Evolutionary conservation across 2,113 vertebrate species (phyloP).

Genomic region (Ceyx melanurus): DNA sequence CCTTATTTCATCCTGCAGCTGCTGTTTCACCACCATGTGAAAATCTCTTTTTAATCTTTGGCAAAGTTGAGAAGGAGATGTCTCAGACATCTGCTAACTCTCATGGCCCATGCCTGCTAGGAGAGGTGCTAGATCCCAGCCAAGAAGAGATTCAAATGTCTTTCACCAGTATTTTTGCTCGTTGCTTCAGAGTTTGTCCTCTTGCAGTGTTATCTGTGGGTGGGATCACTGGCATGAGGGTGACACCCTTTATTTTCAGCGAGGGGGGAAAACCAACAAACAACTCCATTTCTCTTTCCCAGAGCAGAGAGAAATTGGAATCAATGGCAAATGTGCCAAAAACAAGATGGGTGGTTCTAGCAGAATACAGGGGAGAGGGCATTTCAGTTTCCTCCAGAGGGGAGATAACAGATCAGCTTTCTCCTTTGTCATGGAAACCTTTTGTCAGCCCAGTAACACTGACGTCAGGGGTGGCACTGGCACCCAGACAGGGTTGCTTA

Average conservation of each 20-base stretch:
- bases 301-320: not conserved
- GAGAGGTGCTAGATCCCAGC: conserved; percentile 38
- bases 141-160: conserved; percentile 6
- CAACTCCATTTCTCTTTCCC: not conserved
- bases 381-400: conserved; percentile 38
- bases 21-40: not conserved
- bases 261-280: conserved; percentile 13
- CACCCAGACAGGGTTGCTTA: not conserved
- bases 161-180: conserved; percentile 30
- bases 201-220: conserved; percentile 6
- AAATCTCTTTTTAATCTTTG: conserved; percentile 48
- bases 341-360: conserved; percentile 43
- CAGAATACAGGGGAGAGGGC: conserved; percentile 34
- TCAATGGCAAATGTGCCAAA: conserved; percentile 12
- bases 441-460: conserved; percentile 67
- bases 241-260: conserved; percentile 2
- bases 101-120: conserved; percentile 33
- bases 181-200: not conserved
- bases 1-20: conserved; percentile 52
- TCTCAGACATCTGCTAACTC: conserved; percentile 59
- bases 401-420: conserved; percentile 66
- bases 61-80: conserved; percentile 35
- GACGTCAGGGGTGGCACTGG: conserved; percentile 60
- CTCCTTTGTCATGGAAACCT: conserved; percentile 72
- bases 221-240: not conserved